Evolutionary conservation across 2,113 vertebrate species (phyloP).

Genomic region (Tachycineta bicolor): DNA sequence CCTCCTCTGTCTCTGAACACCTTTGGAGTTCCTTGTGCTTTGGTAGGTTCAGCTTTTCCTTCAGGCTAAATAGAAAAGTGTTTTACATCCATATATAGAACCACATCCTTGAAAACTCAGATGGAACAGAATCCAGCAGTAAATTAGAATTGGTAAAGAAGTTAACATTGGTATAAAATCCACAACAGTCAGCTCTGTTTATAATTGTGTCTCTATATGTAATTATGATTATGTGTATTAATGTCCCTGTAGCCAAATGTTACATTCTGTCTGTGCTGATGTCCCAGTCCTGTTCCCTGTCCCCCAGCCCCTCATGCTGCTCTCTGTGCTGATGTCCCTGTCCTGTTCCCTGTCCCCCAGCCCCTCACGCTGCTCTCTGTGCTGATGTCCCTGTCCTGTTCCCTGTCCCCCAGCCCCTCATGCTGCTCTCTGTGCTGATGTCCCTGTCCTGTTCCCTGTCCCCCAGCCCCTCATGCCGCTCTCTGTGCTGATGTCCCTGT

Average conservation of each 20-base stretch:
- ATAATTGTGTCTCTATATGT: background rate
- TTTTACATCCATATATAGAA: background rate
- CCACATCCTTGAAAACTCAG: background rate
- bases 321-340: too few species aligned
- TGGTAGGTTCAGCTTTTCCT: background rate
- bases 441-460: too few species aligned
- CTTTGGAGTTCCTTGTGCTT: background rate
- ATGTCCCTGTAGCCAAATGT: background rate
- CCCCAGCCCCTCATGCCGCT: too few species aligned
- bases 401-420: background rate
- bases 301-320: too few species aligned
- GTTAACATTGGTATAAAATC: background rate
- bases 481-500: background rate
- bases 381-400: background rate
- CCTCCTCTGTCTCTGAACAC: background rate
- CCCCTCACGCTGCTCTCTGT: background rate
- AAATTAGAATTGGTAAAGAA: background rate
- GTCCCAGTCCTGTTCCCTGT: too few species aligned
- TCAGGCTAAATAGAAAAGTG: background rate
- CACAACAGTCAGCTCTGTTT: background rate
- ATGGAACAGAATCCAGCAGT: background rate
- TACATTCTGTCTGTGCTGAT: too few species aligned
- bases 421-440: too few species aligned
- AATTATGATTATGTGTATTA: background rate
- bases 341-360: background rate